Base-by-base conservation (phyloP, 2,888 invertebrate genomes). In the Spilarctia lutea region DNA sequence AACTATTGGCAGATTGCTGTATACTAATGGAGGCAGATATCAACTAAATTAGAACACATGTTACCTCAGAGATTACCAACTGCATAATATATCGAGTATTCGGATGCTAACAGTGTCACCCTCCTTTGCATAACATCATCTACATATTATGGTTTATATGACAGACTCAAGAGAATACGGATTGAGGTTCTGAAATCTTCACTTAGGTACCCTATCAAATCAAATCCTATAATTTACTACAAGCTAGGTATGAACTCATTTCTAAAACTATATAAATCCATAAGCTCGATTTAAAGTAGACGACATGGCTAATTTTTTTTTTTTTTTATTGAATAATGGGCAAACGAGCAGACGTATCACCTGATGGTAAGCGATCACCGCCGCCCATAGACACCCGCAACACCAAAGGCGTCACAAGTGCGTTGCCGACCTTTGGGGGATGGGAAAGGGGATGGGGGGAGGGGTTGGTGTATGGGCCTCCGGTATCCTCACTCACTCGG, bases 1-100 rank as follows among this genome's bases (percentile, higher is more conserved):
- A 63, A 2, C 48, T 48, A 24, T 13, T 48, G 48, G 10, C 3
- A 24, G 6, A 68, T 68, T 30, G 11, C 6, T 33, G 33, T 68
- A 68, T 48, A 13, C 13, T 24, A 33, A 60, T 70, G 60, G 8
- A 35, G 56, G n/a, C 11, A n/a, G 56, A 60, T 52, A n/a, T 35
- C 69, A 56, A 56, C 35, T n/a, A 56, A 56, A 69, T 69, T 69
- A 35, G 56, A 69, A 56, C 10, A 56, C 63, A 45, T 75, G 75
- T 73, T 75, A 68, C 69, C 30, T 13, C 42, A 39, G 65, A 81
- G 72, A 81, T 83, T 81, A 78, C 81, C 30, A 65, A 30, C 66
- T 83, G 81, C 74, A 83, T 83, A 69, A 75, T 81, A 56, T 70
- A 83, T 73, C 63, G 74, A 42, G 67, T 65, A 65, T 65, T 42